Evolutionary conservation across 2,113 vertebrate species (phyloP).

Genomic region (Narcine bancroftii): DNA sequence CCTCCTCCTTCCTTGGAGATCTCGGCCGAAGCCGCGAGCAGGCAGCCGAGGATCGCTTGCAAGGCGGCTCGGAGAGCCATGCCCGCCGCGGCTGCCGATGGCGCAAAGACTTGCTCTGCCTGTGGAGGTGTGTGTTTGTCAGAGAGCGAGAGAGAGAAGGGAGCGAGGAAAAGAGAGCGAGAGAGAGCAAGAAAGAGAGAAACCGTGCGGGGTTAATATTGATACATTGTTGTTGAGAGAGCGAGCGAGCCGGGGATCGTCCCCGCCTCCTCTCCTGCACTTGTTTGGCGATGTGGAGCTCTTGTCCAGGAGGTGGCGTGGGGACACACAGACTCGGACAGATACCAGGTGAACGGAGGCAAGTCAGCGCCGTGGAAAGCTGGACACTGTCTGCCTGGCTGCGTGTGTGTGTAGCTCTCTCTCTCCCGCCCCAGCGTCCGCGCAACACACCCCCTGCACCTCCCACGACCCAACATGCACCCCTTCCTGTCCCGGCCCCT

Average conservation of each 20-base stretch:
- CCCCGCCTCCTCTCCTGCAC: not conserved
- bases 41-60: conserved; percentile 23
- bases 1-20: conserved; percentile 41
- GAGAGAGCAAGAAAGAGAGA: not conserved
- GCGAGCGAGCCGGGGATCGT: conserved; percentile 38
- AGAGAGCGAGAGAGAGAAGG: conserved; percentile 38
- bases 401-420: no score
- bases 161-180: not conserved
- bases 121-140: conserved; percentile 5
- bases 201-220: conserved; percentile 16
- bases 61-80: conserved; percentile 16
- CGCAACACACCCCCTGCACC: not conserved
- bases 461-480: not conserved
- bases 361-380: not conserved
- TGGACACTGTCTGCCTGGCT: no score
- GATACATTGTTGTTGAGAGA: not conserved
- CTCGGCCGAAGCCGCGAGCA: conserved; percentile 38
- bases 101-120: not conserved
- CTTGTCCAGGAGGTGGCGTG: conserved; percentile 43
- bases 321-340: conserved; percentile 46
- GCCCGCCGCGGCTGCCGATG: not conserved
- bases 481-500: not conserved
- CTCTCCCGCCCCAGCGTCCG: not conserved
- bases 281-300: conserved; percentile 34
- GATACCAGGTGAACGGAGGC: conserved; percentile 39